Evolutionary conservation across 1,140 invertebrate species (phyloP), one percentile per base, ranked within the genome.

Genomic region (Eumeta japonica): DNA sequence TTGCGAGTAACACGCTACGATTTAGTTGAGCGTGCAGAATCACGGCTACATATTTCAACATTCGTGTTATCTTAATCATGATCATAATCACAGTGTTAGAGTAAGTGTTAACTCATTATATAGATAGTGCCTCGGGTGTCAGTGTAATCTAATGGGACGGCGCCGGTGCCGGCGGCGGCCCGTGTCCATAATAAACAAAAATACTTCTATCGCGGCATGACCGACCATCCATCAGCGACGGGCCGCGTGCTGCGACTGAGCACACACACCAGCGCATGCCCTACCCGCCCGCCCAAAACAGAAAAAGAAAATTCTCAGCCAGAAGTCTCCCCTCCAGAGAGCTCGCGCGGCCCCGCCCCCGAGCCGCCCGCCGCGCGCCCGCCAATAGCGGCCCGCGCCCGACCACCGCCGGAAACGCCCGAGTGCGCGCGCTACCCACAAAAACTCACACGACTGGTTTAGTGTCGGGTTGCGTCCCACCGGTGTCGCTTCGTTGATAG

Each of bases 401-500:
- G 62, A 63, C 28, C 32, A 17, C n/a, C 39, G 34, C 62, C 62
- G 62, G 62, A 41, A 37, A 46, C 43, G 48, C 34, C 60, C 60
- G 62, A 64, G 28, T 39, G 47, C 40, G 52, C 52, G 58, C 60
- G 61, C 49, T 61, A 60, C 62, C 60, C 63, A 73, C 68, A 73
- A 70, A 73, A 70, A 73, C 58, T 68, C 53, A 58, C 47, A 65
- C 56, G 57, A 70, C 68, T 59, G 55, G 60, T 70, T 73, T 68
- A 73, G 68, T 70, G 55, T 73, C 65, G 65, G 65, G 65, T 66
- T 56, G 65, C 68, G 63, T 73, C 68, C 65, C 65, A 73, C 55
- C 58, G 58, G 55, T 59, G 68, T 54, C 57, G 62, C 62, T 63
- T 62, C 65, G 63, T 63, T n/a, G n/a, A n/a, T n/a, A n/a, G n/a